Base-by-base conservation (phyloP, 2,888 invertebrate species). In the Oscheius onirici region DNA sequence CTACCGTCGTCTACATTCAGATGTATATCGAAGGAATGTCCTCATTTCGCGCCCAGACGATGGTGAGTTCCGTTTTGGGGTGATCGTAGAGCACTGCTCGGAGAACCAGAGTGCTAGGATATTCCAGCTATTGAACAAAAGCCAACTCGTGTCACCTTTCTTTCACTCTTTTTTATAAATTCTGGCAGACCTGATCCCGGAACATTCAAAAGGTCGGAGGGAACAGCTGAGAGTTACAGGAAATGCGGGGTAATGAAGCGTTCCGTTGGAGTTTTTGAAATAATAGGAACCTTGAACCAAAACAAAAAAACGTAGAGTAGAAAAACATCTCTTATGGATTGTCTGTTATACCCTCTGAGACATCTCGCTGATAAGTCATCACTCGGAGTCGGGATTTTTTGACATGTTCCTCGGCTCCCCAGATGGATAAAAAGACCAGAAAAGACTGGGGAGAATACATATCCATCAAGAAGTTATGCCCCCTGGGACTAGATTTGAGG, bases 1-100 rank as follows among this genome's bases (percentile, higher is more conserved):
- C 86, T 10, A 87, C 87, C 11, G 58, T 71, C 51, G 86, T 87
- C 20, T 77, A 74, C 43, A 83, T 87, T 41, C 84, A 84, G 61
- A 87, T 87, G 86, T 87, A 86, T 75, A 86, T 87, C 60, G 87
- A 87, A 67, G 87, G 87, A 61, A 85, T 87, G 83, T 84, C 85
- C 0, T 86, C 86, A n/a, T 87, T 87, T 63, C 83, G 84, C 24
- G 86, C 87, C 8, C 83, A 84, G 66, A 79, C 85, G 8, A 87
- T 87, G 87, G 87, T 84, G 63, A 72, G 79, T 61, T 26, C 46
- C n/a, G 8, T 8, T 34, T 34, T 34, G 3, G 34, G 34, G 5
- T 34, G 17, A 20, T 22, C 49, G 22, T 49, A 6, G 15, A 55
- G 20, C 46, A 46, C 15, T 46, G 46, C 15, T 15, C 46, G 46